Evolutionary conservation across 2,113 vertebrate species (phyloP).

Genomic region (Reinhardtius hippoglossoides): DNA sequence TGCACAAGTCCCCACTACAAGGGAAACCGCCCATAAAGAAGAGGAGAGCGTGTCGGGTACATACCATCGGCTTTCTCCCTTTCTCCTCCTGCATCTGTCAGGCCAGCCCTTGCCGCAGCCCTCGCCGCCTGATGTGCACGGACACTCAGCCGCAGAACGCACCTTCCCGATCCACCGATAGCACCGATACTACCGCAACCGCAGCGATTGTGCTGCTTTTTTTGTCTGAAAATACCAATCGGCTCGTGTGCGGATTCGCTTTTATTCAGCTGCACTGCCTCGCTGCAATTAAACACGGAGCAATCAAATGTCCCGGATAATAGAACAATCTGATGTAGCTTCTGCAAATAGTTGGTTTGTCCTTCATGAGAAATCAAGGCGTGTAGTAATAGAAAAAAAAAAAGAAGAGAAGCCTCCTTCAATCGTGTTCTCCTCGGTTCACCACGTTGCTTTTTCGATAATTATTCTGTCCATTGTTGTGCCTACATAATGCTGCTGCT

Average conservation of each 20-base stretch:
- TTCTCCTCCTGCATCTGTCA: slow-evolving; percentile 77
- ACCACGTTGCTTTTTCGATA: slow-evolving; percentile 81
- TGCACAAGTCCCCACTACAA: slow-evolving; percentile 4
- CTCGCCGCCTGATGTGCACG: slow-evolving; percentile 76
- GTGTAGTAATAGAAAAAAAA: slow-evolving; percentile 5
- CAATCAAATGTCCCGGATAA: slow-evolving; percentile 48
- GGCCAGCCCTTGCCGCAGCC: slow-evolving; percentile 79
- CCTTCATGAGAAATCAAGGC: slow-evolving; percentile 24
- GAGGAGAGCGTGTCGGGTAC: slow-evolving; percentile 56
- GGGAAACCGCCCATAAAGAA: slow-evolving; percentile 43
- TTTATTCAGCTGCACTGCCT: slow-evolving; percentile 24
- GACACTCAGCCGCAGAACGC: slow-evolving; percentile 66
- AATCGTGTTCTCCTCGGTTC: slow-evolving; percentile 57
- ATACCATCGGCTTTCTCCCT: slow-evolving; percentile 75
- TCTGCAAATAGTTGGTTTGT: neutral
- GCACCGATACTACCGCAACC: neutral
- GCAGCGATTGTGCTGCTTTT: slow-evolving; percentile 1
- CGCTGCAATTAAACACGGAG: slow-evolving; percentile 55
- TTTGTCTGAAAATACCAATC: slow-evolving; percentile 34
- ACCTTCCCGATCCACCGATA: slow-evolving; percentile 24
- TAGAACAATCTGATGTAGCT: slow-evolving; percentile 35
- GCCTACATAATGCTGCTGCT: slow-evolving; percentile 64
- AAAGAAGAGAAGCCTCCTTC: neutral
- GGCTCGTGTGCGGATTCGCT: slow-evolving; percentile 30
- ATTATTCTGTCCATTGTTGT: slow-evolving; percentile 85